phyloP scores from a whole-genome alignment of 2,113 vertebrate genomes.

The Tapirus terrestris region DNA sequence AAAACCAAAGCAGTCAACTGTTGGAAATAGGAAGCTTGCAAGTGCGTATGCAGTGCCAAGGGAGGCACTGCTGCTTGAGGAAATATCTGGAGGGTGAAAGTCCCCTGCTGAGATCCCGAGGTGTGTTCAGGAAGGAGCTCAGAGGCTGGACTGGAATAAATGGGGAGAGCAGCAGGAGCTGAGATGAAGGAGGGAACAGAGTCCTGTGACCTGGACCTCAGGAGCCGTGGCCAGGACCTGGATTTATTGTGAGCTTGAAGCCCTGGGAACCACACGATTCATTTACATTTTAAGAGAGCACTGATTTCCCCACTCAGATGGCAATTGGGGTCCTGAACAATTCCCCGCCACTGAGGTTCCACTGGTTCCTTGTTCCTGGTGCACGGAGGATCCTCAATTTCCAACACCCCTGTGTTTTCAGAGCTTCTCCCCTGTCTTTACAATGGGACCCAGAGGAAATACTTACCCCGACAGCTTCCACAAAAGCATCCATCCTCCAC shows the following conservation, averaged over 20 bases:
- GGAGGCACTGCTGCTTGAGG: not conserved
- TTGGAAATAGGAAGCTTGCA: accelerated
- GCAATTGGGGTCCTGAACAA: not conserved
- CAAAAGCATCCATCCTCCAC: accelerated
- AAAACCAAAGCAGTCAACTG: too few species aligned
- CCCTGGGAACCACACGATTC: accelerated
- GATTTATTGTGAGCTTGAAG: not conserved
- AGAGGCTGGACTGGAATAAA: not conserved
- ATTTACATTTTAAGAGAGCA: not conserved
- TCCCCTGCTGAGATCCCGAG: not conserved
- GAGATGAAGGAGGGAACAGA: accelerated
- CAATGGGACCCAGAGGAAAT: accelerated
- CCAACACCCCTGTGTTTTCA: too few species aligned
- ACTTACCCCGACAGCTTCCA: accelerated
- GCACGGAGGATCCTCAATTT: not conserved
- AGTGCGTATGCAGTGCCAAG: not conserved
- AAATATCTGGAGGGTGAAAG: not conserved
- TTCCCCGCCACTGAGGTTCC: accelerated
- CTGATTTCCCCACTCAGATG: accelerated
- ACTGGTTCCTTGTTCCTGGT: accelerated
- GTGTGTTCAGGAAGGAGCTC: not conserved
- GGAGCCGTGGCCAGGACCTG: accelerated
- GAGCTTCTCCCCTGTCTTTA: not conserved
- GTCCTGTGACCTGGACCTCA: accelerated
- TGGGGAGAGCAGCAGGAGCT: too few species aligned